Base-by-base conservation (phyloP, 2,888 invertebrate genomes). In the Xylocampa areola region DNA sequence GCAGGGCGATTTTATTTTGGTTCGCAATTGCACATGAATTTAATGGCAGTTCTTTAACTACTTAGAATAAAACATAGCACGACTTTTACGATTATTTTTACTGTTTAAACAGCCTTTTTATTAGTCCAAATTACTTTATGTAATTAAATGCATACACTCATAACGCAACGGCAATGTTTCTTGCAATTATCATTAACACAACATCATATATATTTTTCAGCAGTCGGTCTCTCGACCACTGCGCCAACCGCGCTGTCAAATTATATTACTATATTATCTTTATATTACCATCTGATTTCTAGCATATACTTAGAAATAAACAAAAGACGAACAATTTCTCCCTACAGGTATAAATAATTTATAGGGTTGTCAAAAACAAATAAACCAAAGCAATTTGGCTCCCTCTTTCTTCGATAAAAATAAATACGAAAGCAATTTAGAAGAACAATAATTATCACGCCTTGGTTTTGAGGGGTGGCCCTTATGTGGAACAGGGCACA, bases 361-460 rank as follows among this genome's bases (percentile, higher is more conserved):
- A 41, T 5, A 52, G 14, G 55, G 55, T 43, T 45, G 54, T 58
- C 58, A 33, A 52, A 58, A 55, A 50, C 60, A 65, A 76, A 67
- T 33, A 65, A 62, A 36, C 37, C 44, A 36, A 37, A 45, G 35
- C 30, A 33, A 32, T 50, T 33, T 33, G 35, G 16, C 35, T 48
- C 65, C 72, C 58, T 51, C 32, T 55, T 66, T 55, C 65, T 61
- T 64, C 58, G 62, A 68, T 63, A 65, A 73, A 66, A 69, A 66
- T 72, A 72, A 68, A 78, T 77, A 73, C 59, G 35, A 73, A 76
- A 70, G 66, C 64, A 68, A 76, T 77, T 69, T 68, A 54, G 59
- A 68, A 69, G 77, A 72, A 79, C 76, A 79, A n/a, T n/a, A n/a
- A 82, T 82, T 80, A 81, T 81, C 74, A 48, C 76, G 68, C 74